A percentile compares a stretch with the other conserved stretches of the same genome.
These are phyloP conservation scores for Promerops cafer DNA, from an alignment of 2,113 vertebrate genomes.

Conservation along the genomic window DNA sequence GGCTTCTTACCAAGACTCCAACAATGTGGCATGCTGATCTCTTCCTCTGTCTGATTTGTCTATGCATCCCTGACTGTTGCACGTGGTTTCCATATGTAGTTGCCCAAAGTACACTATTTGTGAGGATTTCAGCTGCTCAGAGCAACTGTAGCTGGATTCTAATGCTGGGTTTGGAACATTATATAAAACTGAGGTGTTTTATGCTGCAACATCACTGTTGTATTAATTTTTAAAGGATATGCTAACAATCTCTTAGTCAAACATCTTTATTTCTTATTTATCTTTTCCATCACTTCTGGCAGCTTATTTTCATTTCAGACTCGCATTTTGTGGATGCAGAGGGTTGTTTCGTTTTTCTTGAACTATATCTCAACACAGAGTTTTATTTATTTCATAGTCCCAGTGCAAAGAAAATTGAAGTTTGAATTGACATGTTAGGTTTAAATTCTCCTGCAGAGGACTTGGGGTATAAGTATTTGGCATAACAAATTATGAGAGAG, in stretches of 20 bases:
- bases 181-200: background rate
- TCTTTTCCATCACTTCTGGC: background rate
- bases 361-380: background rate
- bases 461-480: background rate
- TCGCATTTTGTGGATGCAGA: background rate
- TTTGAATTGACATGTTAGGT: background rate
- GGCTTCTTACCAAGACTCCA: background rate
- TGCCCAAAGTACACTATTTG: background rate
- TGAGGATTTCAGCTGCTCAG: background rate
- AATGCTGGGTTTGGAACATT: background rate
- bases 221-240: background rate
- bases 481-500: background rate
- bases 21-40: background rate
- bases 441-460: background rate
- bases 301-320: background rate
- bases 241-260: background rate
- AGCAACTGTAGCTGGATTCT: background rate
- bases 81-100: background rate
- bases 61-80: background rate
- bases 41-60: background rate
- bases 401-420: background rate
- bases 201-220: background rate
- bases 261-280: background rate
- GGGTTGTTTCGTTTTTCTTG: background rate
- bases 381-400: background rate